Evolutionary conservation across 2,888 invertebrate species (phyloP).

Genomic region (Nebria brevicollis): DNA sequence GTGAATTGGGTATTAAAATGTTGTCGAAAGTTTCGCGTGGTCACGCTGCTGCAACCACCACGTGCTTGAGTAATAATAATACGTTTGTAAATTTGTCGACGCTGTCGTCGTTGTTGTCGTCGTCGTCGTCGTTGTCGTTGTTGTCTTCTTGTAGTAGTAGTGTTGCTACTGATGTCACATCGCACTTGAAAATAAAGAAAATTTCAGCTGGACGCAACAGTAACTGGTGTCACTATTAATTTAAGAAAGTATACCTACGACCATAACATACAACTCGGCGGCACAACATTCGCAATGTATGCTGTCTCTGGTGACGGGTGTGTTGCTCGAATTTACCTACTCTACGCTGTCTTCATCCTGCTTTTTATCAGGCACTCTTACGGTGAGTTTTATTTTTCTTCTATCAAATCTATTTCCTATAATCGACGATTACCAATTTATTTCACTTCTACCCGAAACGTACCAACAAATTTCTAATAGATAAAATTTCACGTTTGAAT

Average conservation of each 20-base stretch:
- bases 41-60: slow-evolving; percentile 6
- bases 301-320: slow-evolving; percentile 16
- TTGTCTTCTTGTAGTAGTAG: background rate
- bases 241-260: background rate
- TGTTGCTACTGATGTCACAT: background rate
- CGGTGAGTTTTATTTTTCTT: slow-evolving; percentile 27
- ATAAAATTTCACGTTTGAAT: too few relatives aligned
- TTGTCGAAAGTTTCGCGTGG: slow-evolving; percentile 6
- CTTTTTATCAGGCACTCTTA: slow-evolving; percentile 21
- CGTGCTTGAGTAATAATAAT: background rate
- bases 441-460: too few relatives aligned
- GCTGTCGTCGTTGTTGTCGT: background rate
- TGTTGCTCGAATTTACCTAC: slow-evolving; percentile 21
- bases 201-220: background rate
- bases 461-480: too few relatives aligned
- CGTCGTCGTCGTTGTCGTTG: slow-evolving; percentile 5
- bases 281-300: slow-evolving; percentile 25
- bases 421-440: too few relatives aligned
- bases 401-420: background rate
- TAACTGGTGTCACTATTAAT: background rate
- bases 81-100: background rate
- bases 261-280: background rate
- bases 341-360: background rate
- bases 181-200: too few relatives aligned
- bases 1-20: background rate